Percentiles rank a stretch among this genome's conserved stretches.
These are phyloP conservation scores for Planiliza haematocheilus DNA, from an alignment of 2,113 vertebrate genomes.

Conservation along the genomic window DNA sequence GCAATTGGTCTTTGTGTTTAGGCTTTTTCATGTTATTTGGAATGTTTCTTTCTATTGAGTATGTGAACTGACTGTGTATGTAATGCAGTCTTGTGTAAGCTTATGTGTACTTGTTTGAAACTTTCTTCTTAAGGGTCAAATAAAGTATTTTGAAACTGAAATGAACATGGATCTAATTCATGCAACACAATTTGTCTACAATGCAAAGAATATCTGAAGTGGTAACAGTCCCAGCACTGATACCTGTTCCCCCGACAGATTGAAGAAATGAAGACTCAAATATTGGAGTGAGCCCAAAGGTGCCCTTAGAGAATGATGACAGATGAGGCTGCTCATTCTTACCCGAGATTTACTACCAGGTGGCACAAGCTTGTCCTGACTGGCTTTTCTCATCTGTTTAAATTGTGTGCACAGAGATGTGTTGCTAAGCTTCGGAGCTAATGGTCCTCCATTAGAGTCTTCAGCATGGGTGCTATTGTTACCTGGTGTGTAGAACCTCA, in stretches of 20 bases:
- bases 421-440: neutral
- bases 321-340: neutral
- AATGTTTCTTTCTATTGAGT: too few relatives aligned
- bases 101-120: too few relatives aligned
- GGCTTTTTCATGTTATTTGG: too few relatives aligned
- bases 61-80: too few relatives aligned
- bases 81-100: too few relatives aligned
- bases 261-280: slow-evolving; percentile 11
- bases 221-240: neutral
- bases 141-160: too few relatives aligned
- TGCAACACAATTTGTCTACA: neutral
- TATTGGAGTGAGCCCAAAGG: slow-evolving; percentile 1
- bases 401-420: neutral
- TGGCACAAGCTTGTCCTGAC: neutral
- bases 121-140: too few relatives aligned
- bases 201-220: neutral
- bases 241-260: neutral
- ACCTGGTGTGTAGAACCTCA: neutral
- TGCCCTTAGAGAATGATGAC: neutral
- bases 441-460: neutral
- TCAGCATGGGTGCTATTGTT: neutral
- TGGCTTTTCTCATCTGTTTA: neutral
- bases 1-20: too few relatives aligned
- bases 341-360: neutral
- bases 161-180: too few relatives aligned